Evolutionary conservation across 2,888 invertebrate species (phyloP), one percentile per base, ranked within the genome.

Genomic region (Pterostichus madidus): DNA sequence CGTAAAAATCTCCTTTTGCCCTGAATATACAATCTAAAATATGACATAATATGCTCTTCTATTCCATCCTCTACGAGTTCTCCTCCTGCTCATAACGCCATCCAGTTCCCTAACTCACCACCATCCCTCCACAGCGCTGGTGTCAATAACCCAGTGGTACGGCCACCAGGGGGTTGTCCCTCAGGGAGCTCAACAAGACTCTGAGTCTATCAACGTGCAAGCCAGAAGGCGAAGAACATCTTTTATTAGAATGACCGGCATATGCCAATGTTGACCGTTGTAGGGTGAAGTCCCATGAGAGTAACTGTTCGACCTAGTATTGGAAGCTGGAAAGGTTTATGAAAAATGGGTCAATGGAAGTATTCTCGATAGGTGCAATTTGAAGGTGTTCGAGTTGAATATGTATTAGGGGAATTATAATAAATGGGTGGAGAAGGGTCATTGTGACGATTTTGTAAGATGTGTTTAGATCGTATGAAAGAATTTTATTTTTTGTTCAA

Each of bases 211-310:
- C 49, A 49, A 11, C 49, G 49, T 49, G n/a, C 49, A n/a, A 5
- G n/a, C 56, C 17, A 56, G 17, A 10, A 52, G 52, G 56, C 56
- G 1, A 13, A 17, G 24, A 56, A 17, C 56, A 56, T 56, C 56
- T 56, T 56, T 56, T 56, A 56, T 56, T 56, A 56, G 56, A 56
- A 56, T 56, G 24, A 17, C 56, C 56, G 10, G 56, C 56, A 56
- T 56, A 56, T 56, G 15, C 17, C 56, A 56, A 6, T 15, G 10
- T 56, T 17, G 24, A 56, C 56, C 17, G 17, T 2, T 13, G 56
- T n/a, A 5, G 39, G 39, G 5, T 10, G 17, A 56, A 7, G 56
- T 56, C 56, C 56, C 56, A 4, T 2, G 56, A 13, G 56, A 56
- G 7, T 39, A 1, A 39, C 39, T 39, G 39, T 56, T 56, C 56